Evolutionary conservation across 1,140 invertebrate species (phyloP).

Genomic region (Eurosta solidaginis): DNA sequence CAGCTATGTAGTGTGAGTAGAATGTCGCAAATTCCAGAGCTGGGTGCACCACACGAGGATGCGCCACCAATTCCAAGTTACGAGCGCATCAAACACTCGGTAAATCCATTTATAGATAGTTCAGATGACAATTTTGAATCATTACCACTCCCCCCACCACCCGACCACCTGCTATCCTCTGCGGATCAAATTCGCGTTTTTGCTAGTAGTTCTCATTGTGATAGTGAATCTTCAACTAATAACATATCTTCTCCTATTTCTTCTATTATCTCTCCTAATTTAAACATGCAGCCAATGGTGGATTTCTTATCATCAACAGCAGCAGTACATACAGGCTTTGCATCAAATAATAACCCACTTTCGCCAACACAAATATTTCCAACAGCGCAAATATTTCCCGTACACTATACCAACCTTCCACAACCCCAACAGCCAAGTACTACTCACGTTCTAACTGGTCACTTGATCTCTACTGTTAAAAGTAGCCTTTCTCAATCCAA

Average conservation of each 20-base stretch:
- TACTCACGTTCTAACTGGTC: slow-evolving; percentile 35
- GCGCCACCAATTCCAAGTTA: slow-evolving; percentile 50
- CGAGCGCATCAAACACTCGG: slow-evolving; percentile 42
- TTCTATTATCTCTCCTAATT: slow-evolving; percentile 35
- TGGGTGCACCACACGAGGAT: slow-evolving; percentile 45
- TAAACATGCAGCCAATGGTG: slow-evolving; percentile 39
- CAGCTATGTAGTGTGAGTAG: slow-evolving; percentile 40
- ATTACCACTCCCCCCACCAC: slow-evolving; percentile 52
- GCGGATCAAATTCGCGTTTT: neutral
- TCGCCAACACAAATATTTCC: slow-evolving; percentile 57
- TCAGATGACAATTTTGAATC: slow-evolving; percentile 52
- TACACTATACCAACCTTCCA: slow-evolving; percentile 56
- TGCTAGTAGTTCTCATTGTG: slow-evolving; percentile 29
- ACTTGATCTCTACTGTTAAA: neutral
- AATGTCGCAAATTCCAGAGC: slow-evolving; percentile 31
- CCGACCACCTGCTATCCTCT: slow-evolving; percentile 34
- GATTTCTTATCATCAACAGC: slow-evolving; percentile 32
- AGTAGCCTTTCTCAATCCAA: neutral
- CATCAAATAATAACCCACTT: slow-evolving; percentile 32
- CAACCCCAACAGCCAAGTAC: slow-evolving; percentile 57
- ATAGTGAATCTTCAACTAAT: slow-evolving; percentile 32
- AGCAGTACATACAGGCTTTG: slow-evolving; percentile 24
- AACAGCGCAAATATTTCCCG: slow-evolving; percentile 56
- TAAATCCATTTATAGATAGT: slow-evolving; percentile 56
- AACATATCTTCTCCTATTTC: slow-evolving; percentile 27